Evolutionary conservation across 2,888 invertebrate species (phyloP), one percentile per base, ranked within the genome.

Genomic region (Campoplex capitator): DNA sequence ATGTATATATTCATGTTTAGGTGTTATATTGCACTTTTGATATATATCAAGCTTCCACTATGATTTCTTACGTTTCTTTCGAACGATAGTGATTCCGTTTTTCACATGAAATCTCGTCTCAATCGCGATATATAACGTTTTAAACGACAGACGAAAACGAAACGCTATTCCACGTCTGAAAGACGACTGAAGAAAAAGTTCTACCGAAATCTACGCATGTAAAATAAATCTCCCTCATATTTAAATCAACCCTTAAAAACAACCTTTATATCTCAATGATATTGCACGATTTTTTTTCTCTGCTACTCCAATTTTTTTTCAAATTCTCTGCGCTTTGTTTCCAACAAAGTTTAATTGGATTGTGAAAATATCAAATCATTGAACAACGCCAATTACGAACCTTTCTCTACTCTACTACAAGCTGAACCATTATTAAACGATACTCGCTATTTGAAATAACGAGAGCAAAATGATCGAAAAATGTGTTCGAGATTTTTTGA

Each of bases 31-130:
- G 42, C 32, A 74, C n/a, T 7, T 74, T 74, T 56, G 23, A n/a
- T n/a, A 38, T 38, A 58, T 13, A 54, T 23, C 38, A n/a, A 51
- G 51, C 32, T 74, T 38, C 48, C 74, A n/a, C 38, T n/a, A 74
- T 45, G 45, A 76, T 78, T 78, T 62, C 73, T 82, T 70, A 28
- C 78, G 76, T 82, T 84, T 62, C 70, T 35, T 35, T 23, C 23
- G 3, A 62, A 77, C 54, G 68, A 38, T 78, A 51, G 78, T 42
- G 78, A 78, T 78, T 51, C 38, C 68, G 68, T 78, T 68, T 78
- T 28, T 54, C 68, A 18, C 23, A 54, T 38, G 54, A 18, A 78
- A 78, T 78, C 76, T 54, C 62, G 54, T 71, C 48, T 1, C 45
- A 56, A 54, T 71, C 73, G 45, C 42, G 23, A 62, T 58, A 6